A percentile compares a stretch with the other conserved stretches of the same genome.
Conservation (phyloP, 2,797 vertebrate species). For the Oreonectes daqikongensis region DNA sequence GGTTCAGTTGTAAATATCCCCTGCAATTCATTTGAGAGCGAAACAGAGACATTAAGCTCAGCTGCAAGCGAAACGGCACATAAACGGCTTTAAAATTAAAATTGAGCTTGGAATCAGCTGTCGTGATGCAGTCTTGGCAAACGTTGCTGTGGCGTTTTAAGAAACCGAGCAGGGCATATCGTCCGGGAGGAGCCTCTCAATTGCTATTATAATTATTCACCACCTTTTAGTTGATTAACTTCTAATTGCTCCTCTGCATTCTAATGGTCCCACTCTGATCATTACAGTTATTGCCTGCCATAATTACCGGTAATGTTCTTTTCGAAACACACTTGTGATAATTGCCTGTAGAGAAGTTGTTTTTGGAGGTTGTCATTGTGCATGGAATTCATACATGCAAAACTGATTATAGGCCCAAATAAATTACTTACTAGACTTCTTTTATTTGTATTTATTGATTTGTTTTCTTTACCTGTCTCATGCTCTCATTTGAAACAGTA, state of each 20-base stretch:
- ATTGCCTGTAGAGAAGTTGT: slow-evolving; percentile 82
- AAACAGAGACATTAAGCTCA: slow-evolving; percentile 51
- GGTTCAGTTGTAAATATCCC: slow-evolving; percentile 40
- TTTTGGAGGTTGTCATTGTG: slow-evolving; percentile 79
- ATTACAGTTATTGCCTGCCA: slow-evolving; percentile 94
- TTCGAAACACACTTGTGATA: slow-evolving; percentile 75
- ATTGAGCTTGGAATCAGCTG: slow-evolving; percentile 54
- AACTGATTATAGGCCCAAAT: neutral
- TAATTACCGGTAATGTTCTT: slow-evolving; percentile 99
- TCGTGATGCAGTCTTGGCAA: slow-evolving; percentile 35
- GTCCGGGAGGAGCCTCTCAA: slow-evolving; percentile 78
- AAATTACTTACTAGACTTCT: neutral
- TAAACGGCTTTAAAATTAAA: slow-evolving; percentile 64
- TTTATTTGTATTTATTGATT: neutral
- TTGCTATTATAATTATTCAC: slow-evolving; percentile 95
- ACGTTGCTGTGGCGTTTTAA: slow-evolving; percentile 39
- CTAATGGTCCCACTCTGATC: slow-evolving; percentile 95
- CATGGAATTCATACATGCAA: slow-evolving; percentile 10
- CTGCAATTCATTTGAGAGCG: slow-evolving; percentile 53
- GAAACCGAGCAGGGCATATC: slow-evolving; percentile 51
- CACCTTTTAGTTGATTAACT: slow-evolving; percentile 99
- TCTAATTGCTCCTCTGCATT: slow-evolving; percentile 97
- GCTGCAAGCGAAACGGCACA: slow-evolving; percentile 45
- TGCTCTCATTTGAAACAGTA: neutral
- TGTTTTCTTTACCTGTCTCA: neutral